These are phyloP conservation scores for Hydra vulgaris DNA, from an alignment of 30 jellyfish, hydroid and myxozoan species.

Conservation along the genomic window DNA sequence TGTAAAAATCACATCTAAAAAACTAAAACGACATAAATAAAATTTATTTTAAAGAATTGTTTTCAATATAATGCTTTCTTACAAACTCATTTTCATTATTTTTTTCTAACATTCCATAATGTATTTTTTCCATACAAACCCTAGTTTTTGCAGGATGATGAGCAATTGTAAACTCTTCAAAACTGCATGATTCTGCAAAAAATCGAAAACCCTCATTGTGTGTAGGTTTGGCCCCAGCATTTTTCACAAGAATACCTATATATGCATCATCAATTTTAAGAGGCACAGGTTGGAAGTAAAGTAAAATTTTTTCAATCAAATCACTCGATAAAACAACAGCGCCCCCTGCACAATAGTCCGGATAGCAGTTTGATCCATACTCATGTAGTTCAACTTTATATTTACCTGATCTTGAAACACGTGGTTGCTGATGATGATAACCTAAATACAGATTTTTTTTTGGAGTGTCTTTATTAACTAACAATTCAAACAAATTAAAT, in stretches of 20 bases:
- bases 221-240: not conserved
- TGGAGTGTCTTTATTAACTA: not conserved
- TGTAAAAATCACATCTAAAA: too few species aligned
- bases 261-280: constrained; percentile 32
- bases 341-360: constrained; percentile 37
- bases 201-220: constrained; percentile 6
- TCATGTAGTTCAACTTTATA: constrained; percentile 22
- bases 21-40: too few species aligned
- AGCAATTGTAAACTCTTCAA: not conserved
- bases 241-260: constrained; percentile 12
- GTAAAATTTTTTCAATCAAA: not conserved
- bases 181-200: not conserved
- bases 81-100: not conserved
- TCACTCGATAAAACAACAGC: constrained; percentile 24
- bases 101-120: constrained; percentile 1
- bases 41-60: not conserved
- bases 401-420: constrained; percentile 11
- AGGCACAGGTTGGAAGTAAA: not conserved
- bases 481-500: constrained; percentile 5
- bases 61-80: not conserved
- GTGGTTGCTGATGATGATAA: constrained; percentile 15
- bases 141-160: constrained; percentile 18
- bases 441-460: constrained; percentile 16
- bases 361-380: constrained; percentile 8
- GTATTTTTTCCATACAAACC: constrained; percentile 12